These are phyloP conservation scores for Drosophila paulistorum DNA, from an alignment of 1,140 invertebrate genomes.

Conservation along the genomic window DNA sequence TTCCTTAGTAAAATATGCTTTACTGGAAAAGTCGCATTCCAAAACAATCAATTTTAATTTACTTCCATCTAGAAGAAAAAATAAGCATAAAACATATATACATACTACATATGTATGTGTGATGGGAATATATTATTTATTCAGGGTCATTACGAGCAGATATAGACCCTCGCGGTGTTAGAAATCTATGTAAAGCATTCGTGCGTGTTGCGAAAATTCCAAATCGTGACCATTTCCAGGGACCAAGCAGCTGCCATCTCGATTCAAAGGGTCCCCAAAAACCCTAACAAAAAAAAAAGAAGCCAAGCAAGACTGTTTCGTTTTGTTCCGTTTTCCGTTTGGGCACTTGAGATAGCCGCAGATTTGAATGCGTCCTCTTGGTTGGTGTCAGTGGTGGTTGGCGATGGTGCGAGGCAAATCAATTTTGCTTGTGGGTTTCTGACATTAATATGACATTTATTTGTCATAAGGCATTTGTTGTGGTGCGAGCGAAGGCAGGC, in stretches of 20 bases:
- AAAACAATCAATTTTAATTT: neutral
- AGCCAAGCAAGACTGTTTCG: neutral
- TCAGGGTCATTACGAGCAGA: neutral
- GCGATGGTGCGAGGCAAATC: constrained; percentile 50
- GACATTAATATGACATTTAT: constrained; percentile 82
- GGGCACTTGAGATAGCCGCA: constrained; percentile 22
- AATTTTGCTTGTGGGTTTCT: constrained; percentile 66
- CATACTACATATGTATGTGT: neutral
- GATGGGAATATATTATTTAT: neutral
- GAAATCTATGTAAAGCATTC: constrained; percentile 11
- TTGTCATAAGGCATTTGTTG: constrained; percentile 66
- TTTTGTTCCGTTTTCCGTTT: constrained; percentile 1
- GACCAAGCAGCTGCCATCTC: neutral
- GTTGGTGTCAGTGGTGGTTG: constrained; percentile 14
- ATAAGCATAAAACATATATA: no score
- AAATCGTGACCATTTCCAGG: neutral
- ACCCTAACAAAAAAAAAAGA: neutral
- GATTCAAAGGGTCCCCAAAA: neutral
- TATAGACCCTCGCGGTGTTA: neutral
- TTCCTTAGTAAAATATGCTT: no score
- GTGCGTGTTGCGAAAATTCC: constrained; percentile 13
- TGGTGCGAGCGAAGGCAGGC: neutral
- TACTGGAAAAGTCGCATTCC: no score
- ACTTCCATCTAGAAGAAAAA: neutral
- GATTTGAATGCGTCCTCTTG: constrained; percentile 58